phyloP scores from a whole-genome alignment of 2,113 vertebrate species.

The Corynorhinus townsendii region DNA sequence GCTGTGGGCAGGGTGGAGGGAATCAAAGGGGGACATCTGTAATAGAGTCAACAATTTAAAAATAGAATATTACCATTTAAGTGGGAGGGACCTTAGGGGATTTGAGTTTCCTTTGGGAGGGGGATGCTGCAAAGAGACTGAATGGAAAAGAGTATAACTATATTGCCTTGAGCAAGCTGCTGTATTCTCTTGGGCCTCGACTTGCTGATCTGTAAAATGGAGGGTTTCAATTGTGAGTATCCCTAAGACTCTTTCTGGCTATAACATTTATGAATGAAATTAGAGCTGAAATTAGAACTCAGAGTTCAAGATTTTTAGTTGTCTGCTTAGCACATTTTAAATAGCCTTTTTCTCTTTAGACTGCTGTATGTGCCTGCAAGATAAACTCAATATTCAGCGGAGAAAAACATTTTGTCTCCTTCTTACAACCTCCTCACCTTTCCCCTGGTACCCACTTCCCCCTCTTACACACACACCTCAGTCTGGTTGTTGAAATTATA shows the following conservation, averaged over 20 bases:
- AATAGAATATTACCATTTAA: background rate
- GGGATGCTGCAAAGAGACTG: background rate
- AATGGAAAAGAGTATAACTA: background rate
- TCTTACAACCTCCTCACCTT: accelerated
- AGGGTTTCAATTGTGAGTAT: background rate
- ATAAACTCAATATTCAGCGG: background rate
- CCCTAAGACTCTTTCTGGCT: background rate
- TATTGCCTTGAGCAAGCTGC: background rate
- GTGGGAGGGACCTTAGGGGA: background rate
- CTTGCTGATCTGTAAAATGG: background rate
- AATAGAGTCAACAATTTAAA: too few species aligned
- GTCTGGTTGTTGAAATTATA: background rate
- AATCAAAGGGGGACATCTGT: too few species aligned
- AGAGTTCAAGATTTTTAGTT: background rate
- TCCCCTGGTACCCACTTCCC: too few species aligned
- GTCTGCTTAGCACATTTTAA: background rate
- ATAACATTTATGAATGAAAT: background rate
- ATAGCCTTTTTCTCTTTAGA: background rate
- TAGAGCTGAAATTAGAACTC: background rate
- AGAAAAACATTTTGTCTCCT: background rate
- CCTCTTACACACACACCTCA: too few species aligned
- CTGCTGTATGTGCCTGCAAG: background rate
- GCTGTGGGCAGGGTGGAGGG: too few species aligned
- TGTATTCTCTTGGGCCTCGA: background rate
- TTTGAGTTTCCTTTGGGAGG: background rate